These are phyloP conservation scores for Aix galericulata DNA, from an alignment of 2,113 vertebrate genomes.

Conservation along the genomic window DNA sequence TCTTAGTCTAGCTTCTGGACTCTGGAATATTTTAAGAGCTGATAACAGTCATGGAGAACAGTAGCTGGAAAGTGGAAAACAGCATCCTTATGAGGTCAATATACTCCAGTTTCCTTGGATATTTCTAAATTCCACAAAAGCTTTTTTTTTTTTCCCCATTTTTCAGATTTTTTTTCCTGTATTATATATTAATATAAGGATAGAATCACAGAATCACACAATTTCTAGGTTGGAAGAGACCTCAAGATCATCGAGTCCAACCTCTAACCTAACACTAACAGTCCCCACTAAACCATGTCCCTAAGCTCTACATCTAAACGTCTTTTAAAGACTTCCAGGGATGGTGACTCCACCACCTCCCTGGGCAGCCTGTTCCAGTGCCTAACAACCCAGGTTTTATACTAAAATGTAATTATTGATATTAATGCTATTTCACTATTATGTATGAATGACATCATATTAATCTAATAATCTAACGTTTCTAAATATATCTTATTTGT, in stretches of 20 bases:
- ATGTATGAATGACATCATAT: neutral
- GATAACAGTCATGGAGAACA: neutral
- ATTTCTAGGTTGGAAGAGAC: no score
- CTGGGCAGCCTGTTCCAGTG: no score
- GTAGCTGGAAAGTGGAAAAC: neutral
- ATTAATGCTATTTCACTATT: neutral
- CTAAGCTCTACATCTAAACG: no score
- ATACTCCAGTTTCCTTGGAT: neutral
- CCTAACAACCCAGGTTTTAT: no score
- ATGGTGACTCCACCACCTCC: no score
- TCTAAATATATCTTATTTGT: neutral
- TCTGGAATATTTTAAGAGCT: neutral
- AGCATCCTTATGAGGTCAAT: neutral
- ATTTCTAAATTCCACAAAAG: neutral
- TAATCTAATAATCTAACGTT: neutral
- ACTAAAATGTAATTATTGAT: neutral
- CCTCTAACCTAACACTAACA: no score
- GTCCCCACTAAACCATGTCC: no score
- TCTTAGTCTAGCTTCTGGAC: slow-evolving; percentile 30
- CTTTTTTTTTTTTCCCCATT: neutral
- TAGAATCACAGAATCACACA: no score
- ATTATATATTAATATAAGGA: neutral
- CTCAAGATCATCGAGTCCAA: no score
- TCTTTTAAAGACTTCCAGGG: no score
- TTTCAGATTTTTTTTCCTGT: neutral